These are phyloP conservation scores for Cyphomyrus discorhynchus DNA, from an alignment of 2,113 vertebrate genomes.

Conservation along the genomic window DNA sequence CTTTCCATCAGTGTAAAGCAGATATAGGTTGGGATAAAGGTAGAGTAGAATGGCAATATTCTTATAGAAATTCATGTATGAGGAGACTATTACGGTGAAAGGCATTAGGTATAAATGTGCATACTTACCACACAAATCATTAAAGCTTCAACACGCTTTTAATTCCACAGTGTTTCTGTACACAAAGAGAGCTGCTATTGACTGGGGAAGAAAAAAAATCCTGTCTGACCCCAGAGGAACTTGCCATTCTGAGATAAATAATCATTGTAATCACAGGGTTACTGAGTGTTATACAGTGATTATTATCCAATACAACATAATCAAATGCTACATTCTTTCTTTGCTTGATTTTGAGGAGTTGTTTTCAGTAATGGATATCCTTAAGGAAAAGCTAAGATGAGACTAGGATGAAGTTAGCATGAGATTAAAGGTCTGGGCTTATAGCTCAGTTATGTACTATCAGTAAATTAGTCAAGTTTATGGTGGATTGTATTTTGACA, in stretches of 20 bases:
- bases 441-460: background rate
- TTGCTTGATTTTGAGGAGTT: background rate
- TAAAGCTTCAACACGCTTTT: background rate
- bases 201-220: background rate
- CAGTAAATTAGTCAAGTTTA: background rate
- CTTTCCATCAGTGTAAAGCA: background rate
- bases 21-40: background rate
- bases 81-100: background rate
- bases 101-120: background rate
- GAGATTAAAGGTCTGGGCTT: background rate
- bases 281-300: background rate
- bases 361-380: background rate
- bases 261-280: background rate
- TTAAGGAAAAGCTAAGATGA: background rate
- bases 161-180: background rate
- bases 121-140: background rate
- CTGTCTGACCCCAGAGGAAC: background rate
- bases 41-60: background rate
- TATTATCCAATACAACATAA: background rate
- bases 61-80: background rate
- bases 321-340: background rate
- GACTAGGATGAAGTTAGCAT: background rate
- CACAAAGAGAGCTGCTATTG: background rate
- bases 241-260: background rate
- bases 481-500: background rate